A percentile compares a stretch with the other conserved stretches of the same genome.
Evolutionary conservation across 2,797 vertebrate species (phyloP).

Genomic region (Falco cherrug): DNA sequence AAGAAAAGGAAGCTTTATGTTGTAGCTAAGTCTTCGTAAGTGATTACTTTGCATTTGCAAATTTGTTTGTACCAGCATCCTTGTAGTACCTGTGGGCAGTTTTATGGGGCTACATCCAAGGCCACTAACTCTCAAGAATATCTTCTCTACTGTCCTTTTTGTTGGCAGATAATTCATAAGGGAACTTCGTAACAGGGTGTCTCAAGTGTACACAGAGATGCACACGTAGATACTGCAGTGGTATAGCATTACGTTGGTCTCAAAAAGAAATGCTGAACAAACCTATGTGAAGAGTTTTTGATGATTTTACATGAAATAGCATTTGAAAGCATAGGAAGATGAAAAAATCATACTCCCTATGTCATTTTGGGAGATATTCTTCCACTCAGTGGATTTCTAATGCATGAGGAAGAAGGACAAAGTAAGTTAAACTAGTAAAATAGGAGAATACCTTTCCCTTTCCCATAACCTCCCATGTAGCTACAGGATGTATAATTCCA

Average conservation of each 20-base stretch:
- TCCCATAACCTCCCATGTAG: background rate
- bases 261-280: background rate
- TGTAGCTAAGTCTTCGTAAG: background rate
- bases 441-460: background rate
- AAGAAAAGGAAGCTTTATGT: background rate
- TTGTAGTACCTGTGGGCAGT: background rate
- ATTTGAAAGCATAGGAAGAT: background rate
- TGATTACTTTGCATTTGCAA: background rate
- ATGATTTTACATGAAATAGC: background rate
- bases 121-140: background rate
- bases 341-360: background rate
- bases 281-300: background rate
- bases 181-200: background rate
- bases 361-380: background rate
- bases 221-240: rapidly evolving
- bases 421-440: background rate
- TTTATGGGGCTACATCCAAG: background rate
- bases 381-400: background rate
- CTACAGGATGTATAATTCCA: background rate
- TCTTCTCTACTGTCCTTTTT: background rate
- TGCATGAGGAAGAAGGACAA: background rate
- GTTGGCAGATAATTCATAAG: background rate
- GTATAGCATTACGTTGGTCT: background rate
- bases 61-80: background rate
- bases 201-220: background rate